Conservation (phyloP, 2,113 vertebrate genomes). For the Campylorhamphus procurvoides region DNA sequence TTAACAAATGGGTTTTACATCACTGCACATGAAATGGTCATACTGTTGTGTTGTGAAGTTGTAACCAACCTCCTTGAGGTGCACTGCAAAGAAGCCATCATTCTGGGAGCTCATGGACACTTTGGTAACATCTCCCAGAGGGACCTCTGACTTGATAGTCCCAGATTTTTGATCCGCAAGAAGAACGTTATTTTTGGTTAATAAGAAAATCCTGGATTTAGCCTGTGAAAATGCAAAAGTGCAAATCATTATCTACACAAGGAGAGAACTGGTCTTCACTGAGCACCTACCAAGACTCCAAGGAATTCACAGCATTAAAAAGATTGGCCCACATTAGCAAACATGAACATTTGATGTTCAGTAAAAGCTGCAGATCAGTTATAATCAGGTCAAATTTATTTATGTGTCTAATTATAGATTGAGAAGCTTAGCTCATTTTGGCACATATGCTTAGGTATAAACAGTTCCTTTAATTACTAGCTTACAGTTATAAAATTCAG, state of each 20-base stretch:
- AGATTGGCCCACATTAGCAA: neutral
- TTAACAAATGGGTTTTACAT: neutral
- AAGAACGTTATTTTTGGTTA: constrained; percentile 92
- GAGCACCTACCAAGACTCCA: neutral
- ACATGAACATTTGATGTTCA: neutral
- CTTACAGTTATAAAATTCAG: neutral
- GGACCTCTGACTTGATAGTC: constrained; percentile 92
- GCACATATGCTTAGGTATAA: neutral
- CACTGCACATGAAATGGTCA: neutral
- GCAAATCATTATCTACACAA: neutral
- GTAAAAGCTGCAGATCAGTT: neutral
- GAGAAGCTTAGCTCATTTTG: constrained; percentile 28
- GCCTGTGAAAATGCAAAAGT: constrained; percentile 60
- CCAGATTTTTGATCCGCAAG: constrained; percentile 97
- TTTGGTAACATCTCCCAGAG: constrained; percentile 89
- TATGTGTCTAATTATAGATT: constrained; percentile 5
- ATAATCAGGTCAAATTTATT: constrained; percentile 30
- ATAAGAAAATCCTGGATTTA: constrained; percentile 89
- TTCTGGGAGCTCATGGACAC: constrained; percentile 94
- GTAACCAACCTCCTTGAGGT: constrained; percentile 88
- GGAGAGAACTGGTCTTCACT: neutral
- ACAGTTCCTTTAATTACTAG: neutral
- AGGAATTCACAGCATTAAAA: neutral
- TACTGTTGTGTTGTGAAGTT: neutral
- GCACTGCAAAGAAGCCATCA: constrained; percentile 94